phyloP scores from a whole-genome alignment of 1,140 invertebrate genomes.

The Drosophila serrata region DNA sequence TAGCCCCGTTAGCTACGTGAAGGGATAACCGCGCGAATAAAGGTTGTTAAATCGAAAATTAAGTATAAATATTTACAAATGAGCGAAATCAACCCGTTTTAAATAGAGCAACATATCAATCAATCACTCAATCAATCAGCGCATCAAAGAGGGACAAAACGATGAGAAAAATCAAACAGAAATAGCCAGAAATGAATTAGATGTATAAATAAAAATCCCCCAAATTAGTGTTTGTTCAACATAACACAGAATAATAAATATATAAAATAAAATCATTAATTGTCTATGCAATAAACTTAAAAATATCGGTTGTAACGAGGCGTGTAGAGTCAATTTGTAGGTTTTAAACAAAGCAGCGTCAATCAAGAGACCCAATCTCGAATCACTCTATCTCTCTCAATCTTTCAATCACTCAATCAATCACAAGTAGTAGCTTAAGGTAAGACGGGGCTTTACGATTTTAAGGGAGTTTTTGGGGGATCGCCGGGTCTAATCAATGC shows the following conservation, averaged over 20 bases:
- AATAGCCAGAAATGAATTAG: constrained; percentile 16
- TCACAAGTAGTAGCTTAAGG: constrained; percentile 14
- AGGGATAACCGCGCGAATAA: constrained; percentile 46
- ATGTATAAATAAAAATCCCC: constrained; percentile 7
- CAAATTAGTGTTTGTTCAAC: constrained; percentile 8
- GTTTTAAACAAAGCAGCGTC: constrained; percentile 52
- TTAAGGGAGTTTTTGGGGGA: constrained; percentile 46
- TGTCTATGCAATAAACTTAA: constrained; percentile 16
- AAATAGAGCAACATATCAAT: constrained; percentile 77
- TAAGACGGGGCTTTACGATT: constrained; percentile 37
- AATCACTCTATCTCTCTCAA: constrained; percentile 15
- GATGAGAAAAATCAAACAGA: constrained; percentile 39
- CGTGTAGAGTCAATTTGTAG: constrained; percentile 67
- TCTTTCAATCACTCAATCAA: constrained; percentile 6
- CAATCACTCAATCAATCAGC: constrained; percentile 45
- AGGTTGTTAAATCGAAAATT: constrained; percentile 76
- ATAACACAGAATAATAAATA: neutral
- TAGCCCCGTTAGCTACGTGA: constrained; percentile 29
- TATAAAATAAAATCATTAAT: constrained; percentile 10
- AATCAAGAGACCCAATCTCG: constrained; percentile 58
- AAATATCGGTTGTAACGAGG: constrained; percentile 54
- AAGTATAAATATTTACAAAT: constrained; percentile 80
- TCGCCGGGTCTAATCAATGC: constrained; percentile 64
- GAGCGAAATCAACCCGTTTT: constrained; percentile 44
- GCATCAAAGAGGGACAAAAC: constrained; percentile 41